A percentile compares a stretch with the other conserved stretches of the same genome.
These are phyloP conservation scores for Nesoenas mayeri DNA, from an alignment of 2,113 vertebrate genomes.

Conservation along the genomic window DNA sequence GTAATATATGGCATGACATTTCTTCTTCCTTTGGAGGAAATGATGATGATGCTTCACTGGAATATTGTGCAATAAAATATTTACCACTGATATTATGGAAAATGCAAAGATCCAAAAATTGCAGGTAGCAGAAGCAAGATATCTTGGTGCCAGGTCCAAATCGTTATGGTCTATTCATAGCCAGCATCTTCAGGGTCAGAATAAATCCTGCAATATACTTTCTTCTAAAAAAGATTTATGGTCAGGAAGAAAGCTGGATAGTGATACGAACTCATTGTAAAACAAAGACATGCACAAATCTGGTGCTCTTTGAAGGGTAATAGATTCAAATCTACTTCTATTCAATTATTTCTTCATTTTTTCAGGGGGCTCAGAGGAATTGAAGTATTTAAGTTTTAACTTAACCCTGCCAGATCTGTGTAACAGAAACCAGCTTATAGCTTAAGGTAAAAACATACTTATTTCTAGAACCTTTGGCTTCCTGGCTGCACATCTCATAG, in stretches of 20 bases:
- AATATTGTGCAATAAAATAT: not conserved
- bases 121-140: not conserved
- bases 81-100: not conserved
- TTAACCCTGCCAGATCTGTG: not conserved
- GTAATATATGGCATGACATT: not conserved
- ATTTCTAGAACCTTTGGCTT: not conserved
- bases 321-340: not conserved
- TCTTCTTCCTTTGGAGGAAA: not conserved
- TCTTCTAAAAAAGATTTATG: not conserved
- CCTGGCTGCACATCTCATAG: not conserved
- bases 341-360: constrained; percentile 59
- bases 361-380: constrained; percentile 21
- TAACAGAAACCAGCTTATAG: not conserved
- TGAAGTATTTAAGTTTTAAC: not conserved
- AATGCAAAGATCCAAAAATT: not conserved
- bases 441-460: constrained; percentile 13
- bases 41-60: not conserved
- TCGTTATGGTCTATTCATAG: not conserved
- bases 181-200: not conserved
- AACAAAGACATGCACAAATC: constrained; percentile 42
- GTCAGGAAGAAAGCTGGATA: constrained; percentile 1
- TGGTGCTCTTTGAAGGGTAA: not conserved
- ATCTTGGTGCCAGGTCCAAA: not conserved
- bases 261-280: not conserved
- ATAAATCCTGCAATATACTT: constrained; percentile 1